Base-by-base conservation (phyloP, 2,113 vertebrate species). In the Anser cygnoides region DNA sequence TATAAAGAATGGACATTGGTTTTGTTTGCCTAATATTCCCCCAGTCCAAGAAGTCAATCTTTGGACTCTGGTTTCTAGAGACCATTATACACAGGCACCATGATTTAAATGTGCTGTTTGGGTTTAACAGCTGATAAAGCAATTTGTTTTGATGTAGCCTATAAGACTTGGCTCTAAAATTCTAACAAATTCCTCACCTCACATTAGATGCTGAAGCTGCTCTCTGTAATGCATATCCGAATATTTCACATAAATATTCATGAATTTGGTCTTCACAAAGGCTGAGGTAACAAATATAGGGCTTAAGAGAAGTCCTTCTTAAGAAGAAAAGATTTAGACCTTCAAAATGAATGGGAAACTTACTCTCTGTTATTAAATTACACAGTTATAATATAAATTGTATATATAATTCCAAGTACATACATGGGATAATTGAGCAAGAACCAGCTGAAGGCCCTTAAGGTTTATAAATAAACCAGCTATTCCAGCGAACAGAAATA, bases 341-440 rank as follows among this genome's bases (percentile, higher is more conserved):
- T 90, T 88, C 50, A 58, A 79, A 90, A 76, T 81, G 11, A 92
- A 85, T 49, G 22, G 43, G 61, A 93, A 66, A 90, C 55, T 43
- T 75, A 78, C 28, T 21, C 18, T 71, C 28, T 62, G 23, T 3
- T 39, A 71, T 82, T 83, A n/a, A 92, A 88, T 82, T 84, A n/a
- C 26, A 87, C 58, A 90, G 59, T 94, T 95, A 46, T 94, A 91
- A 85, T 75, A 89, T 79, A 0, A 15, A 84, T 94, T 87, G 10
- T 35, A 87, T 67, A 66, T 65, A 23, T 61, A 86, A 89, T 58
- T 96, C 62, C 84, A 95, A 92, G 94, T 87, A 67, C 33, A 65
- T 54, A 87, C 20, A 78, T 49, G 79, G 35, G 59, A 67, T 22
- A 71, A 85, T 68, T 70, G 43, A 92, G 18, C 49, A 90, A 92